Base-by-base conservation (phyloP, 2,888 invertebrate species). In the Augiades crinisus region DNA sequence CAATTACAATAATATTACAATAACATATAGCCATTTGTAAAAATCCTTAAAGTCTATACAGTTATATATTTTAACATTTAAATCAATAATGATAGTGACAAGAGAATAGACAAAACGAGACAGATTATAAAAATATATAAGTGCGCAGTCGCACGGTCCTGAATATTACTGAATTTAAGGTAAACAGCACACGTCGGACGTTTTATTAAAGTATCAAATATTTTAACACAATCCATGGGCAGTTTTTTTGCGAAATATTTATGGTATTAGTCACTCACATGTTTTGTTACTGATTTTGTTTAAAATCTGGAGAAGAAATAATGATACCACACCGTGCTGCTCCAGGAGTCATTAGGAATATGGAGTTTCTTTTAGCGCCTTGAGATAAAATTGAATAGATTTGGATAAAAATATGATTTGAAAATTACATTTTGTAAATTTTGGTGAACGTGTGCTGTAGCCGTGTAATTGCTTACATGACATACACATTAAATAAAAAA, bases 21-120 rank as follows among this genome's bases (percentile, higher is more conserved):
- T 75, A 76, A 77, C 75, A 78, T 76, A 81, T 81, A 84, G 83
- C 80, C 79, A 84, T 75, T 81, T 80, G 75, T 85, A 84, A 75
- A 84, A 82, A 80, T 67, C 70, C 69, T 72, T 62, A 58, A 59
- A 53, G 54, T 71, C 72, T 60, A 60, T 60, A 57, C 58, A 60
- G 45, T 64, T 60, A 62, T 60, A 63, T 65, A 70, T 66, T 63
- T 64, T 68, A 65, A 63, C 65, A 70, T 66, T 63, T 64, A 68
- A 65, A 71, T 69, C 68, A 70, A 69, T 67, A 70, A n/a, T 66
- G 67, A 70, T 67, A 70, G 61, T 68, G 65, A 71, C 56, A 64
- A 56, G 60, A 60, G 59, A 61, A 62, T 60, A 63, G 67, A 62
- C 56, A 68, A 65, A 74, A 70, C 55, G 64, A 71, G 65, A 70